Percentiles rank a stretch among this genome's conserved stretches.
Conservation (phyloP, 2,888 invertebrate species). For the Agelastica alni region DNA sequence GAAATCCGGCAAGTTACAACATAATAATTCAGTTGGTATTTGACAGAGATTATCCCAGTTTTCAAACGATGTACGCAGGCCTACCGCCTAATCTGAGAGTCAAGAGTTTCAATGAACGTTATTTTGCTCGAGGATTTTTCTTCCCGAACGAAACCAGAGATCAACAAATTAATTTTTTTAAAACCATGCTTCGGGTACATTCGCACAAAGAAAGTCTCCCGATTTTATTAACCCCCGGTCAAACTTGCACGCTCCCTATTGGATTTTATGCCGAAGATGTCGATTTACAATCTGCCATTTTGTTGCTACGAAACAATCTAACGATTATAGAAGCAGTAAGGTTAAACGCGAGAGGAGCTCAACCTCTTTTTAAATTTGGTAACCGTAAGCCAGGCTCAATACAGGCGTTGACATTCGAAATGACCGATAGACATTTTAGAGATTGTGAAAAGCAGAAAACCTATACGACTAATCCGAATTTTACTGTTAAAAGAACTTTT, state of each 20-base stretch:
- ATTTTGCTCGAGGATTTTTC: slow-evolving; percentile 34
- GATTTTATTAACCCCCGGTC: slow-evolving; percentile 64
- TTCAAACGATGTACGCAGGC: slow-evolving; percentile 60
- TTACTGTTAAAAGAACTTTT: slow-evolving; percentile 80
- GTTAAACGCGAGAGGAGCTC: slow-evolving; percentile 81
- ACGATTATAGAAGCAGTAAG: slow-evolving; percentile 87
- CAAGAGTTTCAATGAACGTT: slow-evolving; percentile 25
- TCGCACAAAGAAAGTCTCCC: slow-evolving; percentile 60
- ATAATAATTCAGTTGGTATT: slow-evolving; percentile 74
- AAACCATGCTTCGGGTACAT: slow-evolving; percentile 37
- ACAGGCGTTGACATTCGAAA: slow-evolving; percentile 80
- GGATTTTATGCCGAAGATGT: slow-evolving; percentile 58
- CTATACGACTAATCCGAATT: slow-evolving; percentile 60
- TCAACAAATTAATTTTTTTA: slow-evolving; percentile 32
- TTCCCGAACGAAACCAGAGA: slow-evolving; percentile 31
- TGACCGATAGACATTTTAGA: slow-evolving; percentile 64
- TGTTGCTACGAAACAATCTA: slow-evolving; percentile 84
- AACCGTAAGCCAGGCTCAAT: slow-evolving; percentile 80
- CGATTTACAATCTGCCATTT: slow-evolving; percentile 57
- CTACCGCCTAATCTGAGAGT: slow-evolving; percentile 55
- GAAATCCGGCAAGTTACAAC: slow-evolving; percentile 74
- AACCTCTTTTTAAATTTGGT: slow-evolving; percentile 85
- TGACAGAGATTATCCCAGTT: slow-evolving; percentile 68
- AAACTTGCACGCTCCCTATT: slow-evolving; percentile 58
- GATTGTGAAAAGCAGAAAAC: slow-evolving; percentile 59